Evolutionary conservation across 2,888 invertebrate species (phyloP).

Genomic region (Nebria salina): DNA sequence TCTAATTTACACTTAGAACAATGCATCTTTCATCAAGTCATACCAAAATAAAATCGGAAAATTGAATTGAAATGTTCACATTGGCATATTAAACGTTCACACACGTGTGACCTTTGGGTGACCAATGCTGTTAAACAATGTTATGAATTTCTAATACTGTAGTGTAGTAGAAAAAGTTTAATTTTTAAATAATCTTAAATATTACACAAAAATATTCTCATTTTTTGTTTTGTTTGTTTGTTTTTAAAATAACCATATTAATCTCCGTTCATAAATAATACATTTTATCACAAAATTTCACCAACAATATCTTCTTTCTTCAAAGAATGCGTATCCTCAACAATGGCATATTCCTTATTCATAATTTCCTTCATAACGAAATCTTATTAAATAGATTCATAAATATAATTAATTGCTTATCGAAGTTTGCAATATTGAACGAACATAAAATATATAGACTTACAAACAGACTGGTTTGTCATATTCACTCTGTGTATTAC

Average conservation of each 20-base stretch:
- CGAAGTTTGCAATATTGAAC: not conserved
- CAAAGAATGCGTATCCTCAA: not conserved
- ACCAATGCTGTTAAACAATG: too few species aligned
- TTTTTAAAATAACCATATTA: not conserved
- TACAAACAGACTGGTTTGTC: not conserved
- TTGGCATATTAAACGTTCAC: not conserved
- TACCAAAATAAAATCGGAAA: not conserved
- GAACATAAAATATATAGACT: not conserved
- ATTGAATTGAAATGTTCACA: not conserved
- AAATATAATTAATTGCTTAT: not conserved
- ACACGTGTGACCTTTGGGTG: too few species aligned
- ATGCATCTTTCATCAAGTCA: not conserved
- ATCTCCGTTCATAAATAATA: slow-evolving; percentile 1
- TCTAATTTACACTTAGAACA: not conserved
- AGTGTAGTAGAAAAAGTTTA: not conserved
- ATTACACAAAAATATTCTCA: not conserved
- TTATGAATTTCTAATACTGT: not conserved
- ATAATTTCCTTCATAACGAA: not conserved
- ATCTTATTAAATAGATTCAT: not conserved
- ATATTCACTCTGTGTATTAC: not conserved
- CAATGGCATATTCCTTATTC: slow-evolving; percentile 1
- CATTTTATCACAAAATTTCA: not conserved
- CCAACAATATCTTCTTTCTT: not conserved
- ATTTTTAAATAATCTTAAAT: not conserved
- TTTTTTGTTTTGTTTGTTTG: not conserved